phyloP scores from a whole-genome alignment of 2,888 invertebrate species.

The Cristatella mucedo region DNA sequence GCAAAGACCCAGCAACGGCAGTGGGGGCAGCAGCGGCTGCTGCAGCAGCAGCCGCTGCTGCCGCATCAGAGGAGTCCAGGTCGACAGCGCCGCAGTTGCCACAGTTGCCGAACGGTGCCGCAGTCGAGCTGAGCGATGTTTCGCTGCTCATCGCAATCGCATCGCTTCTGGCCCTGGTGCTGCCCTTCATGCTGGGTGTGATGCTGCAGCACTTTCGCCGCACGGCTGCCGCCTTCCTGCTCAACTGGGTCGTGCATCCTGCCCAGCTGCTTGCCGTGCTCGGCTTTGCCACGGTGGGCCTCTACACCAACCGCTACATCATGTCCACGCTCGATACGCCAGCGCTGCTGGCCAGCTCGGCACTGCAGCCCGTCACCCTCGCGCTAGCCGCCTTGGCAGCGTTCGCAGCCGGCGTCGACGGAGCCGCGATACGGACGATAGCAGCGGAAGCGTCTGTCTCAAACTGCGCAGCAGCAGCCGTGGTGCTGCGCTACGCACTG shows the following conservation, averaged over 20 bases:
- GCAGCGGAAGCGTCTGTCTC: conserved; percentile 29
- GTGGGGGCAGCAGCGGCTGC: too few species aligned
- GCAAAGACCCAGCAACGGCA: too few species aligned
- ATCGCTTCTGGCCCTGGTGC: conserved; percentile 29
- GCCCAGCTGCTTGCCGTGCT: conserved; percentile 31
- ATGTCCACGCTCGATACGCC: conserved; percentile 23
- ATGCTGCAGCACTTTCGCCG: conserved; percentile 24
- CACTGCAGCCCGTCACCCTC: conserved; percentile 23
- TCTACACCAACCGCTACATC: conserved; percentile 37
- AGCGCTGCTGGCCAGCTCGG: conserved; percentile 20
- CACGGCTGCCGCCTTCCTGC: conserved; percentile 25
- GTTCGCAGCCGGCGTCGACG: conserved; percentile 22
- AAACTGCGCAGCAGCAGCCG: conserved; percentile 29
- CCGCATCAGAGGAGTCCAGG: too few species aligned
- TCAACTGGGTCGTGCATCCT: conserved; percentile 35
- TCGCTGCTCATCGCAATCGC: not conserved
- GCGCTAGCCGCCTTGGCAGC: conserved; percentile 20
- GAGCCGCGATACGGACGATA: conserved; percentile 22
- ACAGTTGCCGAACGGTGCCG: not conserved
- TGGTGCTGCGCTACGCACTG: conserved; percentile 29
- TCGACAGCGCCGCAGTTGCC: too few species aligned
- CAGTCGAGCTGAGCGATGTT: not conserved
- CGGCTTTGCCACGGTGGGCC: conserved; percentile 33
- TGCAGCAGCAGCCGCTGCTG: too few species aligned
- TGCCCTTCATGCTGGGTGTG: conserved; percentile 26